These are phyloP conservation scores for Syngnathus floridae DNA, from an alignment of 2,113 vertebrate species.

Conservation along the genomic window DNA sequence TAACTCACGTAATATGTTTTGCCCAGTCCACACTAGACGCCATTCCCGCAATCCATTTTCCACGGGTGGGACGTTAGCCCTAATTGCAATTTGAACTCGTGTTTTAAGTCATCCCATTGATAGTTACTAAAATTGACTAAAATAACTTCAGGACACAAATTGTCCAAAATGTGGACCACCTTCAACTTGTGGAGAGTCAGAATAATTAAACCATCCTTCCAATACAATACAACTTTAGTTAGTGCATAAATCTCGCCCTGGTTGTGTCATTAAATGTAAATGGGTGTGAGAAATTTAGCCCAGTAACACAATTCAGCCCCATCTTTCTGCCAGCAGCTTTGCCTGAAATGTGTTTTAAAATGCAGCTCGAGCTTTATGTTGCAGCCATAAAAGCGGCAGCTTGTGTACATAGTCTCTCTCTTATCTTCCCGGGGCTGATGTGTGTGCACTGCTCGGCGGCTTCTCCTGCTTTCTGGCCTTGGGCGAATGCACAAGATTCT, in stretches of 20 bases:
- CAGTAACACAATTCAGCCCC: constrained; percentile 51
- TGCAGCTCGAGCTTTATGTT: constrained; percentile 52
- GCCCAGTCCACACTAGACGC: no score
- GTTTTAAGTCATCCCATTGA: no score
- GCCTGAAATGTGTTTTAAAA: constrained; percentile 52
- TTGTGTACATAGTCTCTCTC: constrained; percentile 62
- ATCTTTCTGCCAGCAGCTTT: constrained; percentile 39
- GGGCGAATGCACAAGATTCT: constrained; percentile 42
- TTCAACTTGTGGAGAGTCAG: no score
- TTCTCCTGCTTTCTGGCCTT: constrained; percentile 47
- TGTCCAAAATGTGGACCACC: no score
- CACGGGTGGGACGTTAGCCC: no score
- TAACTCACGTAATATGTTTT: no score
- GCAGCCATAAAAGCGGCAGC: constrained; percentile 61
- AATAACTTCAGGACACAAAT: no score
- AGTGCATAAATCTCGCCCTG: background rate
- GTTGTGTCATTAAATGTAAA: constrained; percentile 31
- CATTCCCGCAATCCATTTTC: no score
- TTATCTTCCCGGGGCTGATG: constrained; percentile 59
- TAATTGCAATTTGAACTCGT: no score
- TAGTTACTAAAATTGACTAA: background rate
- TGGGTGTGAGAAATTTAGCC: constrained; percentile 49
- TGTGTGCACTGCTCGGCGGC: constrained; percentile 41
- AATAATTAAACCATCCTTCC: no score
- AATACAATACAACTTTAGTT: no score